Base-by-base conservation (phyloP, 2,797 vertebrate species). In the Lagodon rhomboides region DNA sequence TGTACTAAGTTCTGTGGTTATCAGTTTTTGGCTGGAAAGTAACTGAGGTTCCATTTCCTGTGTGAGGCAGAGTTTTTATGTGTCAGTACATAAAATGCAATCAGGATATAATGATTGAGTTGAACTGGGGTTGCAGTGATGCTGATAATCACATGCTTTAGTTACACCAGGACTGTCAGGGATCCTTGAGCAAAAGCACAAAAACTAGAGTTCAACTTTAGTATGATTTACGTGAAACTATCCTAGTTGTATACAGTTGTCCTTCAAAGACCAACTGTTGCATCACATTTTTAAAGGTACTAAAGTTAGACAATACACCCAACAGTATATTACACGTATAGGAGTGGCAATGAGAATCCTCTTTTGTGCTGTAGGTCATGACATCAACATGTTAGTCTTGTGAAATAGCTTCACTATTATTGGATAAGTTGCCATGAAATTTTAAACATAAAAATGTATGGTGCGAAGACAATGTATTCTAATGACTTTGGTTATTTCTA, bases 1-100 rank as follows among this genome's bases (percentile, higher is more conserved):
- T 47, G 9, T 51, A n/a, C 5, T 13, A 16, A 12, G 3, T 50
- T n/a, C 41, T 56, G 25, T 8, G 41, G 18, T n/a, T 23, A 2
- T 38, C 5, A 54, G 44, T n/a, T 0, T 58, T 55, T 68, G 23
- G 47, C 2, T 13, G 8, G 27, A 75, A 68, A 64, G n/a, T 25
- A 12, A 69, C 38, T 22, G 12, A 58, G 22, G 61, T 53, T 59
- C 5, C 6, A 66, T 51, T 89, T 89, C 82, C 88, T 89, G 63
- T 80, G 73, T 75, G 17, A 58, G 11, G 20, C 60, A 20, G n/a
- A 10, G 22, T 51, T 58, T 58, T n/a, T 0, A 23, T 51, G 9
- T 58, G 61, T 54, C 41, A 47, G 27, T 44, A 4, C 23, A 27
- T 70, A n/a, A 1, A 61, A 34, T 27, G 53, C 1, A 56, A 10